phyloP scores from a whole-genome alignment of 2,797 vertebrate species.

The Schizothorax lantsangensis region DNA sequence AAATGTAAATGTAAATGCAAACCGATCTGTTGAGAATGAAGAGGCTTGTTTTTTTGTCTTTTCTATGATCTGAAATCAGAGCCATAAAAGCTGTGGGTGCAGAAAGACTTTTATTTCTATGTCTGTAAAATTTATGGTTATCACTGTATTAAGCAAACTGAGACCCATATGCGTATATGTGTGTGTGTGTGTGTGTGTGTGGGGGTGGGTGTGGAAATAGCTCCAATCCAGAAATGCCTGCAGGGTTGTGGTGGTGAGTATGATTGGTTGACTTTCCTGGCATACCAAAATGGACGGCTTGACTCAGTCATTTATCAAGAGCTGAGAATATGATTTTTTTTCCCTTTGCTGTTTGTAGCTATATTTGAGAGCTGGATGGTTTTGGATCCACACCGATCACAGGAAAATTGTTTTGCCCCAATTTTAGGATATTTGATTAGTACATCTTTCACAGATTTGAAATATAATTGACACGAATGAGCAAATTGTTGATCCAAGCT shows the following conservation, averaged over 20 bases:
- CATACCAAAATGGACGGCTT: slow-evolving; percentile 50
- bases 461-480: not conserved
- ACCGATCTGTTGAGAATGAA: slow-evolving; percentile 12
- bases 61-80: not conserved
- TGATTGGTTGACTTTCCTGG: slow-evolving; percentile 59
- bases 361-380: slow-evolving; percentile 11
- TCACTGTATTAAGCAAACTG: slow-evolving; percentile 47
- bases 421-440: not conserved
- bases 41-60: not conserved
- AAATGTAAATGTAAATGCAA: too few species aligned
- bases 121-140: slow-evolving; percentile 54
- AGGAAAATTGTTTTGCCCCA: not conserved
- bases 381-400: not conserved
- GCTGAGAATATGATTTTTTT: slow-evolving; percentile 50
- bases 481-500: not conserved
- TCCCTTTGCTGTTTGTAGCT: slow-evolving; percentile 43
- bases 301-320: slow-evolving; percentile 43
- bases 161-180: slow-evolving; percentile 28
- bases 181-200: slow-evolving; percentile 3
- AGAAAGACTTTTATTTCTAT: slow-evolving; percentile 48
- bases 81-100: slow-evolving; percentile 2
- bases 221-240: slow-evolving; percentile 47
- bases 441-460: not conserved
- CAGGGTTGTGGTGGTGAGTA: slow-evolving; percentile 34
- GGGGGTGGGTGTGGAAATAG: slow-evolving; percentile 23